Base-by-base conservation (phyloP, 2,113 vertebrate genomes). In the Scomber japonicus region DNA sequence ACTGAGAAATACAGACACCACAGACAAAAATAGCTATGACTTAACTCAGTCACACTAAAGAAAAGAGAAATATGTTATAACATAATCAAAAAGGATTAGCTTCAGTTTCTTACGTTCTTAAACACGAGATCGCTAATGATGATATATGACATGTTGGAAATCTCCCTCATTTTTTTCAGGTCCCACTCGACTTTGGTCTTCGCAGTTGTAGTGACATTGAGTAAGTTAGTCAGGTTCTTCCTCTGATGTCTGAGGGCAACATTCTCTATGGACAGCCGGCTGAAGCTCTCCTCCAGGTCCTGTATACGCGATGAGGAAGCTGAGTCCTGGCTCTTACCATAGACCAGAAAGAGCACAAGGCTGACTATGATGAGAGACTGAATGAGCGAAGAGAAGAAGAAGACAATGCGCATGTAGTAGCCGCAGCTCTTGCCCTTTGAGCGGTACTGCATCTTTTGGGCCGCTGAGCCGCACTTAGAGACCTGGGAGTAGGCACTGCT, bases 361-460 rank as follows among this genome's bases (percentile, higher is more conserved):
- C 98, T 97, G 54, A 96, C 91, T 69, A 99, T 99, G 89, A 99
- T 97, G 31, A 99, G 96, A 54, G 97, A 96, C 40, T 99, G 97
- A 83, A 97, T 97, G 75, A 98, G 94, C 0, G 97, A 97, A 9
- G 94, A 95, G 80, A 97, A 98, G 44, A 99, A 96, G 93, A 98
- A 98, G 73, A 97, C 88, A n/a, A 98, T 96, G 17, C 96, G 96
- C 75, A 97, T n/a, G 19, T 97, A 98, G 94, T 96, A 95, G 77
- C 93, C 91, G 2, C 95, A 96, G 80, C 76, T 90, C 49, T 92
- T 94, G 56, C 83, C 77, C 44, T 92, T 96, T 0, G 95, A 90
- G 9, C 60, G 89, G 19, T 88, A 79, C 31, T 81, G 74, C 84
- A 73, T 88, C 75, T 68, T 94, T 13, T 92, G 95, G 79, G 79